phyloP scores from a whole-genome alignment of 2,113 vertebrate species.

The Sardina pilchardus region DNA sequence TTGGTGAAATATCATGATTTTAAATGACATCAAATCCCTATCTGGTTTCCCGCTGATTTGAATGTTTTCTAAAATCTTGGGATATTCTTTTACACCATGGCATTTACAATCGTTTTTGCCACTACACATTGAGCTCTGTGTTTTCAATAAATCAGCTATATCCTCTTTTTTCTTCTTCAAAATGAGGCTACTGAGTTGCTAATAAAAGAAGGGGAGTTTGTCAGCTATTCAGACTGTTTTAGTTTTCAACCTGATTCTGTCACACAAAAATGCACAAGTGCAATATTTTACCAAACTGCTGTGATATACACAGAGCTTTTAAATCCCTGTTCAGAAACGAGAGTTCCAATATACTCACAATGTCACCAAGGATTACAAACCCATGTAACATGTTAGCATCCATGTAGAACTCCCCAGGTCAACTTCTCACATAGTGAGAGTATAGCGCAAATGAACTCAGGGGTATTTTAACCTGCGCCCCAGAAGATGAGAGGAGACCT shows the following conservation, averaged over 20 bases:
- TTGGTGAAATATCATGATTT: neutral
- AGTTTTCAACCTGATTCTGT: neutral
- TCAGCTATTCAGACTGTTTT: neutral
- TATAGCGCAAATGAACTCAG: slow-evolving; percentile 21
- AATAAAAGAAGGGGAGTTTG: neutral
- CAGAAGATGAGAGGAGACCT: neutral
- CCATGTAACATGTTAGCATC: neutral
- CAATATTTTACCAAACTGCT: neutral
- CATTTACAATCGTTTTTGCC: no score
- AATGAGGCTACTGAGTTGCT: neutral
- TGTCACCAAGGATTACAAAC: neutral
- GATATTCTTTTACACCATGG: neutral
- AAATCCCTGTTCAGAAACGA: neutral
- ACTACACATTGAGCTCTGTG: neutral
- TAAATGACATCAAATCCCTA: neutral
- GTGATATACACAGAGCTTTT: neutral
- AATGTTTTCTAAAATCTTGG: neutral
- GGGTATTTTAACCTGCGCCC: neutral
- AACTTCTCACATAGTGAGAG: slow-evolving; percentile 36
- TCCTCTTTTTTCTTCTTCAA: neutral
- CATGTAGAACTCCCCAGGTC: neutral
- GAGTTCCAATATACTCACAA: neutral
- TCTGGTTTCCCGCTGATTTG: neutral
- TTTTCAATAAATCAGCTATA: neutral
- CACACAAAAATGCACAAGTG: neutral